Conservation (phyloP, 1,140 invertebrate genomes). For the Copidosoma floridanum region DNA sequence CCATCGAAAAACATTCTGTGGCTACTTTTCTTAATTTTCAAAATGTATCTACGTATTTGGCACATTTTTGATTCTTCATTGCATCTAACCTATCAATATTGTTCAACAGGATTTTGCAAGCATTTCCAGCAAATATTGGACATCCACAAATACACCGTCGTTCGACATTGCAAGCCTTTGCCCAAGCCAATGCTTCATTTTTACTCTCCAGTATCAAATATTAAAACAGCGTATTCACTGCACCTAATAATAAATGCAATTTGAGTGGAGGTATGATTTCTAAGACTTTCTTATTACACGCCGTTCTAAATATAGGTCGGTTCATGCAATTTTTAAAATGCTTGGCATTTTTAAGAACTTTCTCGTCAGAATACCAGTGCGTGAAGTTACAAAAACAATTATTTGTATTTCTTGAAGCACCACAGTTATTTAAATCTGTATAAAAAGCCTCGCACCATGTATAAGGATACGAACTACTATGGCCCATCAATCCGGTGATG, state of each 20-base stretch:
- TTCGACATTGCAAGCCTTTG: conserved; percentile 5
- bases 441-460: neutral
- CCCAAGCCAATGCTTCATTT: neutral
- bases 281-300: neutral
- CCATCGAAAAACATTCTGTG: neutral
- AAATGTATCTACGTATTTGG: conserved; percentile 2
- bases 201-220: neutral
- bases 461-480: neutral
- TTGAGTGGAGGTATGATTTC: neutral
- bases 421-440: neutral
- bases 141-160: neutral
- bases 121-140: conserved; percentile 5
- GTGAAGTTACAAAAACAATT: neutral
- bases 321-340: conserved; percentile 4
- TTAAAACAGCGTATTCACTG: conserved; percentile 1
- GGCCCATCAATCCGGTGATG: neutral
- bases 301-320: neutral
- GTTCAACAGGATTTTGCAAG: conserved; percentile 2
- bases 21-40: neutral
- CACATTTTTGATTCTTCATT: neutral
- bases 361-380: neutral
- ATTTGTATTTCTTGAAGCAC: neutral
- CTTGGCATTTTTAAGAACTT: neutral
- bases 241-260: conserved; percentile 5
- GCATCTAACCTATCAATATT: neutral